A percentile compares a stretch with the other conserved stretches of the same genome.
Evolutionary conservation across 2,888 invertebrate genomes (phyloP).

Genomic region (Cremastinae sp.): DNA sequence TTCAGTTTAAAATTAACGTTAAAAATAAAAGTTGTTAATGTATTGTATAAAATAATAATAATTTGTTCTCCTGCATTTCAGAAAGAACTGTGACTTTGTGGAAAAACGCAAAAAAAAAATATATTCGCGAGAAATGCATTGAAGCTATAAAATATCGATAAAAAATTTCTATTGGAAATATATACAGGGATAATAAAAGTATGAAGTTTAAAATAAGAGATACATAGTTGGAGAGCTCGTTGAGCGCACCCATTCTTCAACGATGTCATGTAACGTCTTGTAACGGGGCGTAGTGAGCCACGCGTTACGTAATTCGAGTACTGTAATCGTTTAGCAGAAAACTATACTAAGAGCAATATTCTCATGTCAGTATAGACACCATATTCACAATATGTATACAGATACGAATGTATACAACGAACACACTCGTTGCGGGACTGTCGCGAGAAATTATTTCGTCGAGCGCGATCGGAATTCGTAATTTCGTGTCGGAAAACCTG

Average conservation of each 20-base stretch:
- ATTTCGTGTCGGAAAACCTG: conserved; percentile 56
- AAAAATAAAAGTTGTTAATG: neutral
- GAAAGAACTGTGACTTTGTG: too few species aligned
- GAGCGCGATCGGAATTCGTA: conserved; percentile 65
- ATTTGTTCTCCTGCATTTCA: too few species aligned
- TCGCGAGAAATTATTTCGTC: conserved; percentile 27
- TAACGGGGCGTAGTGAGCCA: conserved; percentile 40
- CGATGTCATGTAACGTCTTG: conserved; percentile 47
- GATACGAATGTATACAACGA: neutral
- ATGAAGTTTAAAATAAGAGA: conserved; percentile 16
- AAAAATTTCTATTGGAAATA: conserved; percentile 12
- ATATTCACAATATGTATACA: conserved; percentile 9
- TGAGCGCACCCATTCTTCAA: conserved; percentile 31
- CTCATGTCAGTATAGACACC: conserved; percentile 37
- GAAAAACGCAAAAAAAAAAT: too few species aligned
- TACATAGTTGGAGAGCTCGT: conserved; percentile 38
- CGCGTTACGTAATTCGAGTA: conserved; percentile 50
- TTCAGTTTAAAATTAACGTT: neutral
- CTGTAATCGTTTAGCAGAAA: conserved; percentile 69
- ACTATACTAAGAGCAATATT: conserved; percentile 69
- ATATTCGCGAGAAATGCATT: too few species aligned
- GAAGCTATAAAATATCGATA: conserved; percentile 14
- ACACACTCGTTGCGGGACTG: conserved; percentile 28
- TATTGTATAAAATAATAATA: too few species aligned
- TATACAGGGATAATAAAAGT: neutral